Evolutionary conservation across 2,888 invertebrate genomes (phyloP), one percentile per base, ranked within the genome.

Genomic region (Dorcus parallelipipedus): DNA sequence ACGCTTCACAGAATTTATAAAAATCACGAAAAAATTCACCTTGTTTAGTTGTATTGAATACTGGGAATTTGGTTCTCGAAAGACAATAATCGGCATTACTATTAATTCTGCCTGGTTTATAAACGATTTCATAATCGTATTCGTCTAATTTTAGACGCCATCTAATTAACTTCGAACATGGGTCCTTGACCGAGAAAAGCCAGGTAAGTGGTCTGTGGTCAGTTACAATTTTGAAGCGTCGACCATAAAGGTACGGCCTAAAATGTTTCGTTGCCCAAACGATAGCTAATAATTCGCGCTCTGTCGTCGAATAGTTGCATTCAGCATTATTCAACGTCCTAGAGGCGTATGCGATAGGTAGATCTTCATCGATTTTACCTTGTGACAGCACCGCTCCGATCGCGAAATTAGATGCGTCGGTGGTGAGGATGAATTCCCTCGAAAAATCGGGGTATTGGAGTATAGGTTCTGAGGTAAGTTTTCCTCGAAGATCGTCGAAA

Each of bases 201-300:
- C 73, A 76, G 1, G 62, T 65, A 33, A 76, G 59, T 0, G 74
- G 74, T 62, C 62, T 55, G 56, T 77, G 76, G 56, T 78, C 75
- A 0, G 70, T 77, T 3, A 70, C 20, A 9, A 78, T 68, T 8
- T 40, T 64, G 52, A 77, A 78, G 59, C 71, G 64, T 38, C 67
- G 64, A 10, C 76, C 76, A 55, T 68, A 75, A 2, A 78, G 51
- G 54, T 26, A 26, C 26, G 14, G 14, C 14, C 14, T 14, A 14
- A 14, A 14, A 14, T 14, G 14, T 14, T 14, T 14, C 14, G 14
- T 14, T 14, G 14, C 14, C 14, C 71, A 76, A 3, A 77, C 65
- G 6, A 79, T 73, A 0, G 73, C 72, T 49, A 77, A 49, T 2
- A 76, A 56, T 68, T 78, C 76, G 49, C 68, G 69, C 64, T 78